These are phyloP conservation scores for Vombatus ursinus DNA, from an alignment of 2,113 vertebrate species.

Conservation along the genomic window DNA sequence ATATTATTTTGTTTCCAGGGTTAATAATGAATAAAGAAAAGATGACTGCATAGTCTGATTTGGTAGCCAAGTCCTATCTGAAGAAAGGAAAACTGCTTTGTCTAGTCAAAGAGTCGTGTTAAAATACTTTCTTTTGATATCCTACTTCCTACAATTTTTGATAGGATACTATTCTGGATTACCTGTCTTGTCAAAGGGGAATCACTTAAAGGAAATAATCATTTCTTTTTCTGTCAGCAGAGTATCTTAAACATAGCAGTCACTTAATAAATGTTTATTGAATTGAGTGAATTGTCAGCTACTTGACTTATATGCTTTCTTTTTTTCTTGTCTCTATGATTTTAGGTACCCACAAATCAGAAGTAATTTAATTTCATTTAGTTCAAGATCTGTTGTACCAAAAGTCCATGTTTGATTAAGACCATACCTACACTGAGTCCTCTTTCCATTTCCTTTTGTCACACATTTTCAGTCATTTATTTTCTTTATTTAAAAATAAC, in stretches of 20 bases:
- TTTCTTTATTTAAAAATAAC: neutral
- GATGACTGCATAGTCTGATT: neutral
- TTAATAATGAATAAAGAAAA: conserved; percentile 51
- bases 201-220: neutral
- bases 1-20: conserved; percentile 52
- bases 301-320: neutral
- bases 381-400: neutral
- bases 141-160: neutral
- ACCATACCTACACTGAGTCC: neutral
- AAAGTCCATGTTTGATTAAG: neutral
- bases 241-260: neutral
- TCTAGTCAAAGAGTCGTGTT: conserved; percentile 29
- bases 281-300: too few relatives aligned
- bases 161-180: conserved; percentile 6
- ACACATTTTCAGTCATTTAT: neutral
- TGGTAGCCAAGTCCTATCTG: conserved; percentile 52
- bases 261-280: conserved; percentile 27
- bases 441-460: conserved; percentile 20
- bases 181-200: neutral
- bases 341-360: neutral
- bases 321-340: conserved; percentile 12
- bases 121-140: conserved; percentile 20
- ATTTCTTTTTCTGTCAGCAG: neutral
- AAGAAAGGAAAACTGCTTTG: conserved; percentile 41
- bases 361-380: too few relatives aligned